These are phyloP conservation scores for Diabrotica undecimpunctata DNA, from an alignment of 1,140 invertebrate genomes.

Conservation along the genomic window DNA sequence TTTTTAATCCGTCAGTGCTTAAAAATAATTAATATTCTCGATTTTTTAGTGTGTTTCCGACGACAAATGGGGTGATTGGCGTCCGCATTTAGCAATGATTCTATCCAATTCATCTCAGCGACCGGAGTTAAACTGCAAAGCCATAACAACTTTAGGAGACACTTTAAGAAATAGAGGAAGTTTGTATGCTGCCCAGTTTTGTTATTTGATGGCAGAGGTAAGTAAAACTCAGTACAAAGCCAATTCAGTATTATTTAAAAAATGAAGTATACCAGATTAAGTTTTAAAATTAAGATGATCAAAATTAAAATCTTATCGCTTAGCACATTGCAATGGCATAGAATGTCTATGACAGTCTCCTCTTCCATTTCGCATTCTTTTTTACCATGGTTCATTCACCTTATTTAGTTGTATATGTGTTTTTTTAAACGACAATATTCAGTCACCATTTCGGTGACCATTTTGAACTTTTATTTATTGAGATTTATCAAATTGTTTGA, in stretches of 20 bases:
- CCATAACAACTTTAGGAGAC: slow-evolving; percentile 76
- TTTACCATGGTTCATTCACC: no score
- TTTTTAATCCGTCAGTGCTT: background rate
- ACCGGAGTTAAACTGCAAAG: slow-evolving; percentile 77
- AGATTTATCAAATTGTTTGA: no score
- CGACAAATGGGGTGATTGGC: slow-evolving; percentile 92
- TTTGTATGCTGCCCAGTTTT: slow-evolving; percentile 88
- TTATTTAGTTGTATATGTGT: no score
- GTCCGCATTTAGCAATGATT: slow-evolving; percentile 91
- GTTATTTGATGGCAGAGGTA: slow-evolving; percentile 81
- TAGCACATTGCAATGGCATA: no score
- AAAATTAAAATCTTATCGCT: no score
- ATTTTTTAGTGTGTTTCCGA: slow-evolving; percentile 67
- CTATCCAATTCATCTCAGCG: slow-evolving; percentile 80
- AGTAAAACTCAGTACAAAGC: background rate
- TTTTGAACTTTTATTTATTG: no score
- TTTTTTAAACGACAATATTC: no score
- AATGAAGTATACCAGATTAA: background rate
- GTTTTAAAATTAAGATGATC: no score
- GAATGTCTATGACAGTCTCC: no score
- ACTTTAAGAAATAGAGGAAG: slow-evolving; percentile 65
- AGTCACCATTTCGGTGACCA: no score
- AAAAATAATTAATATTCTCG: background rate
- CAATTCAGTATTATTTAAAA: no score
- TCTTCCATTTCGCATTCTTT: no score